Base-by-base conservation (phyloP, 2,888 invertebrate species). In the Amiota minor region DNA sequence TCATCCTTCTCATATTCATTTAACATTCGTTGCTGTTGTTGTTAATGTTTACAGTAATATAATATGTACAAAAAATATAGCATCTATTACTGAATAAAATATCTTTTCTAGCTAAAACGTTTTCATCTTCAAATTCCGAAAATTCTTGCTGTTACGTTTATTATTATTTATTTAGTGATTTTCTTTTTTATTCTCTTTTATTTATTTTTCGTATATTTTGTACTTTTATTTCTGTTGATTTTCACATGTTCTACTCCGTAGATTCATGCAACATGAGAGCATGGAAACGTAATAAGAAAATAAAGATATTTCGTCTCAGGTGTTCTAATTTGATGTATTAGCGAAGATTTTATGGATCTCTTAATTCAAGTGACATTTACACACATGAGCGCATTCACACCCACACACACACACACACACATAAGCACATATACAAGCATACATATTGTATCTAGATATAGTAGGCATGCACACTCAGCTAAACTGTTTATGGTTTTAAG, bases 281-380 rank as follows among this genome's bases (percentile, higher is more conserved):
- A 35, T 35, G 35, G 6, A 35, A 35, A 35, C 35, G 2, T 35
- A 6, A 6, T 35, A 35, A 35, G 35, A 35, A 35, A 4, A 35
- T n/a, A 68, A 68, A 68, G 23, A 14, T 23, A 68, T 68, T 68
- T 53, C 20, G 67, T 68, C 67, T 68, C 67, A 68, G 67, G 67
- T 68, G 67, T 68, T 68, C 53, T 23, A 68, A 68, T 68, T 50
- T 68, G 50, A 68, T 12, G 53, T 18, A 23, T 23, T 23, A 68
- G 23, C 9, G 23, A 16, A 68, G 53, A 68, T 35, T 68, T n/a
- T 50, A 53, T 53, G 6, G 53, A 14, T 53, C 50, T 68, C n/a
- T 14, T 18, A 50, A 68, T 53, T 68, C 50, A n/a, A 50, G 23
- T 68, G 67, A 53, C 23, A 53, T 20, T 23, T 16, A 68, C n/a